Percentiles rank a stretch among this genome's conserved stretches.
Evolutionary conservation across 2,797 vertebrate species (phyloP).

Genomic region (Tenualosa ilisha): DNA sequence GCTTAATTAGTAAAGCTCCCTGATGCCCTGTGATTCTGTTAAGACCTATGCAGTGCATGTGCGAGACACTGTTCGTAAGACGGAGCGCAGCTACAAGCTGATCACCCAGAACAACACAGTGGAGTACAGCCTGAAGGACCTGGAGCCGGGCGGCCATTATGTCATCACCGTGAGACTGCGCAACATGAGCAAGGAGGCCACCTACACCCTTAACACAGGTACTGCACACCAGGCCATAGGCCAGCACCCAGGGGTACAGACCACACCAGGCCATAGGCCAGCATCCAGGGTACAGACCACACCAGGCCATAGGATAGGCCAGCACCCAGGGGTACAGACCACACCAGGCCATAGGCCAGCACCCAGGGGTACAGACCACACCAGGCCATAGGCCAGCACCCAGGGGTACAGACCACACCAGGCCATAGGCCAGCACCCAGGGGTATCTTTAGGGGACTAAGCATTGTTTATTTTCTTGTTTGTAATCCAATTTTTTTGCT

Average conservation of each 20-base stretch:
- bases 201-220: constrained; percentile 89
- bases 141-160: constrained; percentile 94
- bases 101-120: constrained; percentile 88
- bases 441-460: no score
- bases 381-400: no score
- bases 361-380: no score
- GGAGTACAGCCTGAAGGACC: constrained; percentile 83
- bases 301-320: neutral
- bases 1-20: no score
- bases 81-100: constrained; percentile 88
- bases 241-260: neutral
- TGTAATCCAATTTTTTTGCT: no score
- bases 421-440: no score
- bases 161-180: constrained; percentile 86
- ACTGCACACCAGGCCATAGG: neutral
- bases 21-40: neutral
- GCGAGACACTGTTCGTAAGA: constrained; percentile 86
- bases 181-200: constrained; percentile 97
- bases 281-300: neutral
- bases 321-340: neutral
- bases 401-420: no score
- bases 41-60: constrained; percentile 88
- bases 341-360: no score
- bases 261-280: no score
- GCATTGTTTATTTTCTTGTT: no score